Evolutionary conservation across 2,797 vertebrate genomes (phyloP), one percentile per base, ranked within the genome.

Genomic region (Danio tinwini): DNA sequence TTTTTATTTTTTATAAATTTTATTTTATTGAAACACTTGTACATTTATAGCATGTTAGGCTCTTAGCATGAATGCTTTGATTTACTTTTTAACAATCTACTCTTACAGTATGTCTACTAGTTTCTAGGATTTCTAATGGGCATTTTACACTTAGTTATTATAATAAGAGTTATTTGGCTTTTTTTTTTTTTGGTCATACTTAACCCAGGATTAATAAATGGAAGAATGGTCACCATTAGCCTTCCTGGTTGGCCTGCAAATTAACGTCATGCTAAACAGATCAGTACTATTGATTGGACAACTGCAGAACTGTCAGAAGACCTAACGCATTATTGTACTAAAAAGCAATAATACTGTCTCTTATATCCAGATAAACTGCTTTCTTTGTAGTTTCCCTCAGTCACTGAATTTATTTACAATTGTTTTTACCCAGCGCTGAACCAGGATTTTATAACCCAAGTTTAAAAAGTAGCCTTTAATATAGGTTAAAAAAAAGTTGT

Each of bases 121-220:
- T 2, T 17, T 53, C 6, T 6, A 73, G 19, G 3, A 45, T 74
- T 49, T 74, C 6, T 37, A 49, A 74, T 61, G 56, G 56, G 42
- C 71, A 61, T 74, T 61, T 61, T 55, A 74, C 71, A 74, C 44
- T 21, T 14, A 47, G 7, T 7, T 12, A 47, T 47, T 47, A 47
- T 7, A 47, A 11, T 47, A 47, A 47, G 29, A 29, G 29, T 29
- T 29, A 29, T 5, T 6, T 37, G 19, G 50, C 50, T 39, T 4
- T 29, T 71, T 3, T 53, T 53, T 13, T 12, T 53, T 8, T n/a
- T 39, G 16, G 5, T 53, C 11, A 42, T 19, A 12, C 61, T 63
- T 61, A 14, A 47, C 44, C 40, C n/a, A 42, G n/a, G 21, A 68
- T 49, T 50, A 16, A 50, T 10, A 29, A 37, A 50, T 37, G 1